Evolutionary conservation across 1,140 invertebrate genomes (phyloP), one percentile per base, ranked within the genome.

Genomic region (Platorchestia sp.): DNA sequence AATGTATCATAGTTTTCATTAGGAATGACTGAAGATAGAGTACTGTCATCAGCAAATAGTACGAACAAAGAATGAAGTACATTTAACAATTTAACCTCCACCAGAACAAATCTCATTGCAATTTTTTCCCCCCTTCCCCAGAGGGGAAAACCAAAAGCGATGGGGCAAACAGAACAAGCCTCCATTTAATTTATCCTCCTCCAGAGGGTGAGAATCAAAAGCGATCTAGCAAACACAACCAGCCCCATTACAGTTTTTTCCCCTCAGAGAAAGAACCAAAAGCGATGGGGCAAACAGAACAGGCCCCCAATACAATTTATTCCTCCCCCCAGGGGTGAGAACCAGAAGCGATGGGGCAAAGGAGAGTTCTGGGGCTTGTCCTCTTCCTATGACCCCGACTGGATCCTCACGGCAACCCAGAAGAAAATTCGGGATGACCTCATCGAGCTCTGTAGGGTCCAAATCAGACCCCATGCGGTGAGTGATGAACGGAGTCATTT

Each of bases 401-500:
- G 95, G 53, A 47, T 41, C 40, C 95, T 75, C 44, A 86, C 40
- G 40, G 95, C 40, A 44, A 6, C 42, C 42, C 93, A 86, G 86
- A 53, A 51, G 59, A 95, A n/a, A 42, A 40, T 95, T 40, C 43
- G 93, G 86, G 59, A 95, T 1, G 44, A 86, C 43, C 95, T 95
- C 75, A 95, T 95, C 43, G 91, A 95, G 41, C 40, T 95, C 41
- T 59, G 53, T 45, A 42, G 47, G 16, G 44, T 87, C 45, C 45
- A 95, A 45, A 95, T 95, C 36, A 5, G 95, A 16, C 75, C 95
- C 42, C 87, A 53, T 45, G 86, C 86, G 5, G 95, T 95, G 75
- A 43, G 86, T 95, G 6, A 14, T 36, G 1, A 75, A 36, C 10
- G 27, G 1, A 36, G 7, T 36, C 27, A 36, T 75, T n/a, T n/a